These are phyloP conservation scores for Sthenelais limicola DNA, from an alignment of 2,888 invertebrate species.

Conservation along the genomic window DNA sequence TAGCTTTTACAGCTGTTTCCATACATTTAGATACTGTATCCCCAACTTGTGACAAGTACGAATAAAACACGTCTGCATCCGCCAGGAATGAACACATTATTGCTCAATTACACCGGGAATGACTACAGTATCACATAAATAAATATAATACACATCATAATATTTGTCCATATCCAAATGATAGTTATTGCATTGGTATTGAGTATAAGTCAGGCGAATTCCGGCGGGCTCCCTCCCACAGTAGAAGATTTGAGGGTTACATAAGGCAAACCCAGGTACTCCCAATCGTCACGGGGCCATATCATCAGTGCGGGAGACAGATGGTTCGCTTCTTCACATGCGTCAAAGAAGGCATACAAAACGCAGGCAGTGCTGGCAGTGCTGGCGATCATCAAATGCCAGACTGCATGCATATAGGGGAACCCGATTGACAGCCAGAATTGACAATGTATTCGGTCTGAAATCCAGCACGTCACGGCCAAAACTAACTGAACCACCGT, in stretches of 20 bases:
- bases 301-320: not conserved
- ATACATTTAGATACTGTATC: too few species aligned
- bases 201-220: too few species aligned
- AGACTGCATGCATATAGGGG: conserved; percentile 86
- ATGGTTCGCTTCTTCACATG: not conserved
- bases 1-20: too few species aligned
- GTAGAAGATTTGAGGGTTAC: not conserved
- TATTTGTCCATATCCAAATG: too few species aligned
- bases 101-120: too few species aligned
- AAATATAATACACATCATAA: too few species aligned
- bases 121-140: too few species aligned
- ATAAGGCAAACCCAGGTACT: conserved; percentile 33
- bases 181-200: too few species aligned
- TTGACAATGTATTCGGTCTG: conserved; percentile 85
- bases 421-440: conserved; percentile 84
- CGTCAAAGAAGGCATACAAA: conserved; percentile 32
- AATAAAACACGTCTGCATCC: too few species aligned
- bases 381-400: conserved; percentile 87
- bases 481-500: conserved; percentile 80
- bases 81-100: too few species aligned
- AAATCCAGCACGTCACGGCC: conserved; percentile 84
- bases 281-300: conserved; percentile 26
- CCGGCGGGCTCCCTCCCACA: too few species aligned
- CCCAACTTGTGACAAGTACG: too few species aligned
- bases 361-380: conserved; percentile 58